Percentiles rank a stretch among this genome's conserved stretches.
Conservation (phyloP, 2,797 vertebrate species). For the Distichodus sexfasciatus region DNA sequence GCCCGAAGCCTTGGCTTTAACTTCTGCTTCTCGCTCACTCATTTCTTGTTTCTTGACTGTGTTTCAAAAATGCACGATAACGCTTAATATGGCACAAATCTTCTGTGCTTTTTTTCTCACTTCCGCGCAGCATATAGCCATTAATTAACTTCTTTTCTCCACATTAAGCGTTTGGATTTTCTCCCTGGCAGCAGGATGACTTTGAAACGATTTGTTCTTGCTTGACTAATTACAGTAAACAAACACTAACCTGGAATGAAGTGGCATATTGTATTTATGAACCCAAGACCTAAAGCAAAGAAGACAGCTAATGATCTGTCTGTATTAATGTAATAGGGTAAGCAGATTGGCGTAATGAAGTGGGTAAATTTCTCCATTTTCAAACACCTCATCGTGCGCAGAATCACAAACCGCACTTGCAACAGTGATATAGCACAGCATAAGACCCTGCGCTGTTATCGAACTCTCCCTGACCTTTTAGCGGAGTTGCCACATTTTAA, state of each 20-base stretch:
- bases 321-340: not conserved
- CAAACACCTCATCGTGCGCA: not conserved
- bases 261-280: slow-evolving; percentile 1
- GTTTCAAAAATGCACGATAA: slow-evolving; percentile 28
- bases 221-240: slow-evolving; percentile 29
- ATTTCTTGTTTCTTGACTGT: slow-evolving; percentile 28
- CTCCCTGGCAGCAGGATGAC: slow-evolving; percentile 13
- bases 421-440: not conserved
- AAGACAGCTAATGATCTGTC: not conserved
- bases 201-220: slow-evolving; percentile 8
- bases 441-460: not conserved
- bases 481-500: too few species aligned
- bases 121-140: slow-evolving; percentile 21
- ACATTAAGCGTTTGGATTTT: slow-evolving; percentile 12
- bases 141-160: slow-evolving; percentile 25
- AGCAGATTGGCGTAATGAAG: not conserved
- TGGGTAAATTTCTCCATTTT: not conserved
- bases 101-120: slow-evolving; percentile 1
- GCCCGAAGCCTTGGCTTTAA: slow-evolving; percentile 3
- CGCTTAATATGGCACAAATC: slow-evolving; percentile 13
- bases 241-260: slow-evolving; percentile 20
- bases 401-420: not conserved
- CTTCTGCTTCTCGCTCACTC: not conserved
- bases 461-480: not conserved
- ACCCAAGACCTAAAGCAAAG: not conserved